A percentile compares a stretch with the other conserved stretches of the same genome.
These are phyloP conservation scores for Oeneis ivallda DNA, from an alignment of 2,888 invertebrate species.

Conservation along the genomic window DNA sequence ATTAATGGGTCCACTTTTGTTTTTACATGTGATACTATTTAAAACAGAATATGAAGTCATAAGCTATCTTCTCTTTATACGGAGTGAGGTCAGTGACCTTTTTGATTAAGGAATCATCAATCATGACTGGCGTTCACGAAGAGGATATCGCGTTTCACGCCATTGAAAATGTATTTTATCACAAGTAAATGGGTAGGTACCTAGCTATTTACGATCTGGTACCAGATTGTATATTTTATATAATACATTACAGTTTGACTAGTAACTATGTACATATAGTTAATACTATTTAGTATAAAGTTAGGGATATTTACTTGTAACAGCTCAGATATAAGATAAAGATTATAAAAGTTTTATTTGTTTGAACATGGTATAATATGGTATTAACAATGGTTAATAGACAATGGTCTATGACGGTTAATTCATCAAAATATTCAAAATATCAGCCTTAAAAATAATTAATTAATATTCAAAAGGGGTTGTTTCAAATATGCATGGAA, in stretches of 20 bases:
- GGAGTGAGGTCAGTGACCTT: slow-evolving; percentile 62
- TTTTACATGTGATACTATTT: slow-evolving; percentile 50
- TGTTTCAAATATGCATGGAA: too few species aligned
- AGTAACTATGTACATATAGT: not conserved
- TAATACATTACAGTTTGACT: not conserved
- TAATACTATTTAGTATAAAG: not conserved
- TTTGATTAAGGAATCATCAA: slow-evolving; percentile 78
- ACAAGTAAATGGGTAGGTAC: slow-evolving; percentile 13
- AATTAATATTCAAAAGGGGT: too few species aligned
- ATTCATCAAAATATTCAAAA: too few species aligned
- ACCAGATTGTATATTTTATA: not conserved
- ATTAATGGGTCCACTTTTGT: slow-evolving; percentile 39
- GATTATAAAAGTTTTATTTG: too few species aligned
- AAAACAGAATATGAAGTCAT: slow-evolving; percentile 65
- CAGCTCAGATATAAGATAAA: too few species aligned
- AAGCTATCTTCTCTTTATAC: slow-evolving; percentile 52
- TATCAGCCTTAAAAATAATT: too few species aligned
- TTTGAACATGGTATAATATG: too few species aligned
- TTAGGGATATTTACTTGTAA: too few species aligned
- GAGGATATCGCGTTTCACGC: slow-evolving; percentile 69
- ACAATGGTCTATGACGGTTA: too few species aligned
- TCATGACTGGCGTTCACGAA: slow-evolving; percentile 61
- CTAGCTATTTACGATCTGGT: too few species aligned
- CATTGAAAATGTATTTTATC: slow-evolving; percentile 34
- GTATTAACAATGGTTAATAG: too few species aligned